A percentile compares a stretch with the other conserved stretches of the same genome.
Conservation (phyloP, 2,113 vertebrate genomes). For the Lipophrys pholis region DNA sequence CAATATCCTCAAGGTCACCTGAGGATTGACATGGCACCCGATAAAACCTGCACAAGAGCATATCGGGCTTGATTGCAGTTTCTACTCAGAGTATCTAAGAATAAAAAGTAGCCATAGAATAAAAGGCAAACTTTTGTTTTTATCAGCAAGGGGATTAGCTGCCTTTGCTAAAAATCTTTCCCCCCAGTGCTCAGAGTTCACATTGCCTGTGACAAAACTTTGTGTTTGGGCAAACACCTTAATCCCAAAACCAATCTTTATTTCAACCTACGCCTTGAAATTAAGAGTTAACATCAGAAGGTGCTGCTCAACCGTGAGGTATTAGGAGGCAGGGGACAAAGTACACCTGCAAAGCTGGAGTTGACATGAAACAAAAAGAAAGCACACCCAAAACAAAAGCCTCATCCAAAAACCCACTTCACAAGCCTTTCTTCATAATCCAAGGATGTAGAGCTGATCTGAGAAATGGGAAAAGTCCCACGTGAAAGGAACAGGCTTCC, state of each 20-base stretch:
- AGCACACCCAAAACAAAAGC: slow-evolving; percentile 68
- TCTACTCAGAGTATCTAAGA: slow-evolving; percentile 2
- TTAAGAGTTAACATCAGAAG: slow-evolving; percentile 62
- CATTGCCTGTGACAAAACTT: slow-evolving; percentile 33
- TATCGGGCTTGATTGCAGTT: too few species aligned
- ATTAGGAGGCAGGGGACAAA: slow-evolving; percentile 58
- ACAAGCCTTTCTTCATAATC: slow-evolving; percentile 72
- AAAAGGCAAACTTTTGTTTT: slow-evolving; percentile 10
- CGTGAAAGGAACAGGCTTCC: slow-evolving; percentile 70
- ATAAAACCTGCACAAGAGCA: too few species aligned
- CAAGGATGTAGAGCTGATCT: slow-evolving; percentile 66
- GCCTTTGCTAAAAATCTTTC: slow-evolving; percentile 26
- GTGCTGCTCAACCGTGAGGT: slow-evolving; percentile 25
- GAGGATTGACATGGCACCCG: too few species aligned
- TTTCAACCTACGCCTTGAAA: slow-evolving; percentile 61
- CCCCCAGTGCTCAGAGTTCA: slow-evolving; percentile 11
- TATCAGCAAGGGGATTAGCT: slow-evolving; percentile 29
- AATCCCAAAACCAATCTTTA: slow-evolving; percentile 64
- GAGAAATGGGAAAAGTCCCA: slow-evolving; percentile 77
- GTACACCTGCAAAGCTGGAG: slow-evolving; percentile 76
- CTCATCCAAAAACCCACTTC: slow-evolving; percentile 68
- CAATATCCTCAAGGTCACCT: too few species aligned
- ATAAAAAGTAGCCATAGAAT: slow-evolving; percentile 11
- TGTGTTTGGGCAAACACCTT: slow-evolving; percentile 53
- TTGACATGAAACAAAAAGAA: slow-evolving; percentile 64